These are phyloP conservation scores for Meteorus colon DNA, from an alignment of 2,888 invertebrate species.

Conservation along the genomic window DNA sequence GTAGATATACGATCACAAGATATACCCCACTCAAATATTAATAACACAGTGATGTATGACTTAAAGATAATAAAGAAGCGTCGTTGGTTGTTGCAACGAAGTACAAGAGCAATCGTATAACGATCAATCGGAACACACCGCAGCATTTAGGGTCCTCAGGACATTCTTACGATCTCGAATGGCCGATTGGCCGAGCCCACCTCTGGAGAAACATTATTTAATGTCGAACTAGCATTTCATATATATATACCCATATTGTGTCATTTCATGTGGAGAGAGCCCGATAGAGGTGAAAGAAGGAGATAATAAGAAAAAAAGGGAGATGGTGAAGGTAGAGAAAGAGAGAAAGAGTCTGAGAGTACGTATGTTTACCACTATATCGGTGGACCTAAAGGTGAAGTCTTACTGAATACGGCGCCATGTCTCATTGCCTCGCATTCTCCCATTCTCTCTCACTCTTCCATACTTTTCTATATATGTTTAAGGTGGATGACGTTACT, in stretches of 20 bases:
- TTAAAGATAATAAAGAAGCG: slow-evolving; percentile 13
- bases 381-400: slow-evolving; percentile 13
- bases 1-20: not conserved
- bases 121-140: slow-evolving; percentile 19
- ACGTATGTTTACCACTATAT: slow-evolving; percentile 10
- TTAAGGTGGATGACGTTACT: slow-evolving; percentile 50
- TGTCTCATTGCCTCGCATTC: slow-evolving; percentile 29
- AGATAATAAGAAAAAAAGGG: slow-evolving; percentile 47
- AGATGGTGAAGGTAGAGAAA: slow-evolving; percentile 35
- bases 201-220: slow-evolving; percentile 66
- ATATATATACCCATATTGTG: slow-evolving; percentile 30
- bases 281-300: not conserved
- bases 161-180: slow-evolving; percentile 55
- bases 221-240: slow-evolving; percentile 59
- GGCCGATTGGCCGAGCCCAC: slow-evolving; percentile 61
- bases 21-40: not conserved
- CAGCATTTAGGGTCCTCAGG: slow-evolving; percentile 35
- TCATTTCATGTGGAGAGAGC: not conserved
- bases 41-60: slow-evolving; percentile 12
- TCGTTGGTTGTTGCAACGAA: slow-evolving; percentile 5
- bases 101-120: slow-evolving; percentile 20
- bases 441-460: slow-evolving; percentile 48
- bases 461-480: slow-evolving; percentile 24
- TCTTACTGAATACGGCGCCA: slow-evolving; percentile 7
- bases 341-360: not conserved